A percentile compares a stretch with the other conserved stretches of the same genome.
phyloP scores from a whole-genome alignment of 2,888 invertebrate species.

The Andrena bicolor region DNA sequence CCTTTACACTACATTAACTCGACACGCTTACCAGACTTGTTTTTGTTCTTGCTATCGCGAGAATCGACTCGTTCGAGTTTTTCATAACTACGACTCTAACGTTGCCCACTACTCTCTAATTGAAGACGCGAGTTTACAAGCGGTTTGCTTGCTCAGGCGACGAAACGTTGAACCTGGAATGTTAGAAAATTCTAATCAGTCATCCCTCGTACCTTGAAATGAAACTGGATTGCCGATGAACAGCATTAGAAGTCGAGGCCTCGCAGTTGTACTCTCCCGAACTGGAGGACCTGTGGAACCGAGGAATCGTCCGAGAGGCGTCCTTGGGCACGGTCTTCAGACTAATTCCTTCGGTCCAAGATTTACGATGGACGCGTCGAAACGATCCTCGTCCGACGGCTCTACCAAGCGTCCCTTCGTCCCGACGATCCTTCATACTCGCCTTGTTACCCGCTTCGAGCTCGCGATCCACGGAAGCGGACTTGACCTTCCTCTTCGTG shows the following conservation, averaged over 20 bases:
- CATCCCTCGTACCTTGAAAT: slow-evolving; percentile 49
- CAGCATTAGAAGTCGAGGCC: slow-evolving; percentile 42
- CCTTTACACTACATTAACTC: background rate
- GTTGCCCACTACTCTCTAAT: no score
- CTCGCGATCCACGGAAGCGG: slow-evolving; percentile 37
- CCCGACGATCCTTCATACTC: slow-evolving; percentile 44
- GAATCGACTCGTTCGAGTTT: background rate
- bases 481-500: background rate
- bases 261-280: slow-evolving; percentile 51
- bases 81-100: slow-evolving; percentile 3
- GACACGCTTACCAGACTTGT: background rate
- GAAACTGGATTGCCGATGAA: slow-evolving; percentile 37
- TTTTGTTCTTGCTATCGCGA: background rate
- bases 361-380: slow-evolving; percentile 64
- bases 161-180: background rate
- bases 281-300: slow-evolving; percentile 59
- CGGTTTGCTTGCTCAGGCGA: background rate
- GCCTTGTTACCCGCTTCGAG: slow-evolving; percentile 14
- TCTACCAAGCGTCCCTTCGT: slow-evolving; percentile 47
- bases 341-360: slow-evolving; percentile 67
- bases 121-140: background rate
- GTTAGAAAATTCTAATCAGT: background rate
- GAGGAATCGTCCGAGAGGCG: background rate
- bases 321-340: slow-evolving; percentile 21
- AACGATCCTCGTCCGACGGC: slow-evolving; percentile 46